Base-by-base conservation (phyloP, 2,888 invertebrate species). In the Ochropleura plecta region DNA sequence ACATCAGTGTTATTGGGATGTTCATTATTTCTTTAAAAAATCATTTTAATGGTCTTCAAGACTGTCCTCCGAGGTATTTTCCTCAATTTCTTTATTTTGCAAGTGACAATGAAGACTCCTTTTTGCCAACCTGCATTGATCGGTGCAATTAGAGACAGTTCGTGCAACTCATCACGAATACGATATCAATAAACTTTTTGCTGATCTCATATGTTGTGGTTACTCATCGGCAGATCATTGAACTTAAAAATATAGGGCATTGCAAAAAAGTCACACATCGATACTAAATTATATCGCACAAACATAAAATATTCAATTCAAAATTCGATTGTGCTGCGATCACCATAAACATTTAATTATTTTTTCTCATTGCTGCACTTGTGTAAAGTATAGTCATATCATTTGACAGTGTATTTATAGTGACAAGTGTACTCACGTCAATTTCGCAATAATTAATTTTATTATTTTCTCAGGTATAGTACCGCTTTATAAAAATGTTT, bases 301-400 rank as follows among this genome's bases (percentile, higher is more conserved):
- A 66, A 48, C 72, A 76, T 76, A 71, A 82, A 73, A 64, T 60
- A 53, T 44, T 30, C 69, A 81, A 55, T 64, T 76, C 51, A 51
- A 62, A 77, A 60, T 82, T 75, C 55, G 46, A 76, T 75, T 78
- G 55, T 69, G 30, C 69, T 20, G 66, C 40, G 74, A 55, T 49
- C 9, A 72, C 78, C 68, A 82, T 79, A 81, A 79, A 76, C n/a
- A 62, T 72, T 73, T 72, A 40, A 67, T 63, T 81, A 49, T 74
- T 81, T 77, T 40, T 65, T 73, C 30, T 68, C 71, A 20, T 57
- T 79, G 18, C 9, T 79, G 12, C 55, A 55, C 12, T 63, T 42
- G 55, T 63, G 63, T 63, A 48, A 70, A 49, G 57, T 30, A 42
- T 44, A 49, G 12, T 62, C 57, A 64, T 57, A 20, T 46, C 59